These are phyloP conservation scores for Neofelis nebulosa DNA, from an alignment of 2,113 vertebrate genomes.

Conservation along the genomic window DNA sequence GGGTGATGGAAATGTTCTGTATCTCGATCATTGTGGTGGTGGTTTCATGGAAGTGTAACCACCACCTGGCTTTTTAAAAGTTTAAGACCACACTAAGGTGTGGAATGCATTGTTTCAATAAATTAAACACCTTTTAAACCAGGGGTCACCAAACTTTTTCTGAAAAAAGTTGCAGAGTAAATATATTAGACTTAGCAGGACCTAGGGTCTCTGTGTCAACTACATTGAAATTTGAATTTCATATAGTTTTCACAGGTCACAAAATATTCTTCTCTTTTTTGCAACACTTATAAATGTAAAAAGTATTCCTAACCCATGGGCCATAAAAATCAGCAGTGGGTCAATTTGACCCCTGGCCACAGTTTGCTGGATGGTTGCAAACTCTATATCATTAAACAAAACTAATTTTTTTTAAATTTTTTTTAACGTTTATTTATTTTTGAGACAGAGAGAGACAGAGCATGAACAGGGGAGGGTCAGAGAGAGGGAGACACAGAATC, in stretches of 20 bases:
- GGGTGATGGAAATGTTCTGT: neutral
- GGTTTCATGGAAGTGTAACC: neutral
- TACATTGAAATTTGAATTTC: neutral
- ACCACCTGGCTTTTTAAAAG: neutral
- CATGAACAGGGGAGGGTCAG: too few relatives aligned
- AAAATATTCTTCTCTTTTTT: neutral
- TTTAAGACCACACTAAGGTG: neutral
- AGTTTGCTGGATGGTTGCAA: neutral
- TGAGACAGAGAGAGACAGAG: too few relatives aligned
- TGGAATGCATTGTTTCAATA: conserved; percentile 19
- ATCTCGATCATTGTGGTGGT: neutral
- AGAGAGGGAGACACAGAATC: too few relatives aligned
- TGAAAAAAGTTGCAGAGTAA: neutral
- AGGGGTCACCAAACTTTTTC: neutral
- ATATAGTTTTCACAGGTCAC: neutral
- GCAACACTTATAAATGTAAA: neutral
- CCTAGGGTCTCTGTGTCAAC: neutral
- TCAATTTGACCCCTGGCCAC: neutral
- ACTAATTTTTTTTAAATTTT: neutral
- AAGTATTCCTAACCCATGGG: neutral
- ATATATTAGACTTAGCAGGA: neutral
- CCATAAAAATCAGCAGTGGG: neutral
- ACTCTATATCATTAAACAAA: neutral
- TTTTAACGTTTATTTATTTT: too few relatives aligned
- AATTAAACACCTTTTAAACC: neutral